Percentiles rank a stretch among this genome's conserved stretches.
Evolutionary conservation across 2,797 vertebrate species (phyloP).

Genomic region (Miichthys miiuy): DNA sequence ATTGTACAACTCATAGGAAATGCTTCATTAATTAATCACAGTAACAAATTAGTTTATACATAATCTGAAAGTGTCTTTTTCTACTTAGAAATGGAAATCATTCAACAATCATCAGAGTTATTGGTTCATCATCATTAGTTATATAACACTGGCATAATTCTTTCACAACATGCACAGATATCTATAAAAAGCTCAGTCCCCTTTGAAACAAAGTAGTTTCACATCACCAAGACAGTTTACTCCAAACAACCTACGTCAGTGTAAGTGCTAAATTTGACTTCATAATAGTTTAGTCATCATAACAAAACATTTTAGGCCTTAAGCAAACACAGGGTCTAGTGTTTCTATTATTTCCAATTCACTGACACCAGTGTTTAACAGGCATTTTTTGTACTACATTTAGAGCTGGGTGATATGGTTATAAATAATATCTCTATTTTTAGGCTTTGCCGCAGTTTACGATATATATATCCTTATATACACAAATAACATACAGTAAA

Average conservation of each 20-base stretch:
- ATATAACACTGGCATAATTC: neutral
- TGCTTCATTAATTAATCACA: neutral
- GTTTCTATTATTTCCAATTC: neutral
- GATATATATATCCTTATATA: too few species aligned
- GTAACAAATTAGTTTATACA: neutral
- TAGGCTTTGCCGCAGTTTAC: too few species aligned
- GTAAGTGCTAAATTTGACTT: neutral
- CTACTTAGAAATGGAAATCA: neutral
- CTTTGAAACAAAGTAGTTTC: neutral
- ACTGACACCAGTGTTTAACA: neutral
- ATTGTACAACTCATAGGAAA: neutral
- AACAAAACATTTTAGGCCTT: neutral
- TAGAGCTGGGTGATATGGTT: too few species aligned
- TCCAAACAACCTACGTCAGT: neutral
- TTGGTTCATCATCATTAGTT: neutral
- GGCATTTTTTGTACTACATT: neutral
- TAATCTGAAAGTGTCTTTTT: neutral
- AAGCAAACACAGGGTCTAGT: neutral
- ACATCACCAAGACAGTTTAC: neutral
- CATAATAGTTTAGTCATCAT: neutral
- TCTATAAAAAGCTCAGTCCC: neutral
- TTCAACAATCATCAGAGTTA: neutral
- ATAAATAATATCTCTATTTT: too few species aligned
- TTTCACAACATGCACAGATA: conserved; percentile 1
- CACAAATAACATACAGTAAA: too few species aligned